Base-by-base conservation (phyloP, 2,797 vertebrate species). In the Ctenopoma kingsleyae region DNA sequence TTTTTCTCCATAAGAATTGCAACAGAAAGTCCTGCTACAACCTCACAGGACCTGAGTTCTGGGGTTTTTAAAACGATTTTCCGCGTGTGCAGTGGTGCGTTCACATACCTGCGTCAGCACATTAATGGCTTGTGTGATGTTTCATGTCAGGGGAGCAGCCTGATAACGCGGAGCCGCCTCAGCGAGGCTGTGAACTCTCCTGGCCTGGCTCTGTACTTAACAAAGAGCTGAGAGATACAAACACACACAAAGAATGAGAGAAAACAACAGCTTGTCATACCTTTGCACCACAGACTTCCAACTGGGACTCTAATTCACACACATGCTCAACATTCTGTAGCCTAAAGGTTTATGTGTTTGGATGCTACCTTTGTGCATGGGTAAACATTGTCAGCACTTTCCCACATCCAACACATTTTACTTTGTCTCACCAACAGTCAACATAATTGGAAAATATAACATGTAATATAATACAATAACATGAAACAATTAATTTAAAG, bases 91-190 rank as follows among this genome's bases (percentile, higher is more conserved):
- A 87, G 82, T 22, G 32, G 60, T 78, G 85, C 80, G 27, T 85
- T 86, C 83, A 81, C 77, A 67, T 76, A 64, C 71, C 76, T 78
- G 81, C 20, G 79, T 92, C 87, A 91, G 89, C 89, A 86, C 76
- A 82, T 80, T 79, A 84, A 85, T 44, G 69, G 67, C 64, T 70
- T 76, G 74, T 84, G 87, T 86, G 88, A 86, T 88, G 87, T 85
- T 85, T 88, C 76, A 77, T 87, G 84, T 87, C 87, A 73, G 83
- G 85, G 84, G 85, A 86, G 78, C 70, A 76, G 82, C 52, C 81
- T 80, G 87, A 89, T 87, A 86, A 87, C 78, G 57, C 40, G 3
- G 72, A 87, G 81, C 78, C 60, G 25, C 83, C 81, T 76, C 84
- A 62, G 51, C 69, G 44, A 74, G 78, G 62, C 76, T 56, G 56